These are phyloP conservation scores for Acipenser transmontanus DNA, from an alignment of 2,797 vertebrate genomes.

Conservation along the genomic window DNA sequence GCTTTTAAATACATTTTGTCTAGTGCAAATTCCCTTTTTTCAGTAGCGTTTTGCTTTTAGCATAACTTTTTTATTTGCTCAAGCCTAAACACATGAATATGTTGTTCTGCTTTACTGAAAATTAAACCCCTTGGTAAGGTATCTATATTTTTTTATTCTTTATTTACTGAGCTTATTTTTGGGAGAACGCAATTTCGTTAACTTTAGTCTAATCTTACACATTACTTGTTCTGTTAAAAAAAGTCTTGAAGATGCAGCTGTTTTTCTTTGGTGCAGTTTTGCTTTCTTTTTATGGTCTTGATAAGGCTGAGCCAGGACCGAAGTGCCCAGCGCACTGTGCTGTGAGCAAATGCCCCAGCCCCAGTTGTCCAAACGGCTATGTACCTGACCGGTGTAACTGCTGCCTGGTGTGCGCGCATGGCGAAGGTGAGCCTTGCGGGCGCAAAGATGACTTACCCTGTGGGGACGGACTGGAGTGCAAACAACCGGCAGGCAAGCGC, in stretches of 20 bases:
- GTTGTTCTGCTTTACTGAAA: too few species aligned
- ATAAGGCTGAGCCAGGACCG: conserved; percentile 37
- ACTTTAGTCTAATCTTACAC: too few species aligned
- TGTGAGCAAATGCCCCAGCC: conserved; percentile 77
- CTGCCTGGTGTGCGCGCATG: conserved; percentile 80
- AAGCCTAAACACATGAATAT: too few species aligned
- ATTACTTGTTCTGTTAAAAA: too few species aligned
- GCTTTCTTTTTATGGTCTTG: conserved; percentile 31
- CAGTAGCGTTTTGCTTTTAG: too few species aligned
- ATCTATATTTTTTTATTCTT: too few species aligned
- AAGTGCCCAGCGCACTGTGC: conserved; percentile 76
- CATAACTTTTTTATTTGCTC: too few species aligned
- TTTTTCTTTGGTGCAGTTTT: conserved; percentile 31
- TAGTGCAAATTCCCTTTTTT: too few species aligned
- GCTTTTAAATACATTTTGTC: too few species aligned
- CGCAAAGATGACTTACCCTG: conserved; percentile 72
- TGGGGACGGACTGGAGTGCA: conserved; percentile 79
- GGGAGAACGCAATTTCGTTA: too few species aligned
- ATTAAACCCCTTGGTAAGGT: too few species aligned
- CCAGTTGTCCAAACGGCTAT: conserved; percentile 77
- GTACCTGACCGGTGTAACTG: conserved; percentile 82
- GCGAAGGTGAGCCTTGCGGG: conserved; percentile 79
- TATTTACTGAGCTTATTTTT: too few species aligned
- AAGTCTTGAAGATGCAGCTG: conserved; percentile 32
- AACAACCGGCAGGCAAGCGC: conserved; percentile 54